phyloP scores from a whole-genome alignment of 2,888 invertebrate genomes.

The Luffia ferchaultella region DNA sequence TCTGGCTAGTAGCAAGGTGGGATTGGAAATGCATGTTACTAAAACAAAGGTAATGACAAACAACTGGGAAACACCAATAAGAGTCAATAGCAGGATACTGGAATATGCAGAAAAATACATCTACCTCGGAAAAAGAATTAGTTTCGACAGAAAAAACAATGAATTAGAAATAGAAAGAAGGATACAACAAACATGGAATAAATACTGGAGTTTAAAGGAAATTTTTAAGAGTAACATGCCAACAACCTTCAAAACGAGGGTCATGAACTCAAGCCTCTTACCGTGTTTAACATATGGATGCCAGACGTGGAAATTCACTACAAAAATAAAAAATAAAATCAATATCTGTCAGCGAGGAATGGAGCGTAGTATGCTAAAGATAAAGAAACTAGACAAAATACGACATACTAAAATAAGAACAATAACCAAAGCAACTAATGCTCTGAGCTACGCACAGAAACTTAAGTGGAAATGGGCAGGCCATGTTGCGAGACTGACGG shows the following conservation, averaged over 20 bases:
- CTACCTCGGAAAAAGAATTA: neutral
- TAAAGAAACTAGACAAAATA: slow-evolving; percentile 4
- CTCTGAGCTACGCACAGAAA: slow-evolving; percentile 5
- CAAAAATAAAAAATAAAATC: slow-evolving; percentile 4
- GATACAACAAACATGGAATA: slow-evolving; percentile 2
- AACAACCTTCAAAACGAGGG: slow-evolving; percentile 5
- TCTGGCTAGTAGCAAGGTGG: slow-evolving; percentile 8
- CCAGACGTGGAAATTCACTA: neutral
- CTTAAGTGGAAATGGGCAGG: slow-evolving; percentile 11
- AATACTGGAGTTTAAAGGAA: neutral
- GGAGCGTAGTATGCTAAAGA: slow-evolving; percentile 6
- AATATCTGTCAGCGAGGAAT: slow-evolving; percentile 3
- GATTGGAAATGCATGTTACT: slow-evolving; percentile 11
- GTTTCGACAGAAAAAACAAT: neutral
- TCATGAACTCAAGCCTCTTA: slow-evolving; percentile 7
- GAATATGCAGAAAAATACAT: slow-evolving; percentile 4
- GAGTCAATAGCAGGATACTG: slow-evolving; percentile 2
- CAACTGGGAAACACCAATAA: slow-evolving; percentile 7
- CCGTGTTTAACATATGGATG: slow-evolving; percentile 7
- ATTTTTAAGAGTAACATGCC: neutral
- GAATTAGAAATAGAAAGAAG: slow-evolving; percentile 14
- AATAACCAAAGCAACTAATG: slow-evolving; percentile 8
- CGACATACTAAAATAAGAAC: slow-evolving; percentile 8
- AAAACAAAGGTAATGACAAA: slow-evolving; percentile 15
- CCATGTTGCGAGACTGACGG: slow-evolving; percentile 6